Evolutionary conservation across 2,888 invertebrate species (phyloP), one percentile per base, ranked within the genome.

Genomic region (Hybos culiciformis): DNA sequence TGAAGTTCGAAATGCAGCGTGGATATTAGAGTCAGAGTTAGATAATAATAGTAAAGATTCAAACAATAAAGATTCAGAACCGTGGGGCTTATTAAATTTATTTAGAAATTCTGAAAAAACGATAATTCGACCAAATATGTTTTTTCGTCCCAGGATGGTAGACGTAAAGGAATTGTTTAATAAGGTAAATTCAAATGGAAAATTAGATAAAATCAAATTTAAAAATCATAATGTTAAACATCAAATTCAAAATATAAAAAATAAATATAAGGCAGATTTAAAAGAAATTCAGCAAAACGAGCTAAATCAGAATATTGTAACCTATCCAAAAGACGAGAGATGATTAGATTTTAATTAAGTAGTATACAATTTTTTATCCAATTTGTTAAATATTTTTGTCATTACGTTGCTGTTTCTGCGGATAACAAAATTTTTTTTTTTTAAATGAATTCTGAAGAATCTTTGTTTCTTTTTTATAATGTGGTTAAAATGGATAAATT

Each of bases 1-100:
- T 29, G 79, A 80, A 56, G 68, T 79, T 1, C 70, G 76, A 41
- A 79, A 79, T 54, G 82, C 83, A 0, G 77, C 78, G 2, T 83
- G 83, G 83, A 62, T 71, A 23, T 56, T 85, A 8, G 80, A 82
- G 53, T 72, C 75, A 0, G 66, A 69, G 5, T 54, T 66, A 7
- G 63, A 63, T 39, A 60, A 58, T 42, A 47, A 51, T 34, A 19
- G 44, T 17, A 21, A 54, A 15, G 21, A 49, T 2, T 54, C 56
- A 0, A 41, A 37, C 9, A 54, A 57, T 9, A 50, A 55, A 4
- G 36, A 37, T 1, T 50, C 51, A 29, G 48, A 49, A 1, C 60
- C 67, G 11, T 75, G 76, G 74, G 75, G 75, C 0, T 48, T 76
- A 0, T 50, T 74, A 1, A 65, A 66, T n/a, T 56, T 74, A 1